Base-by-base conservation (phyloP, 2,888 invertebrate species). In the Agrotis clavis region DNA sequence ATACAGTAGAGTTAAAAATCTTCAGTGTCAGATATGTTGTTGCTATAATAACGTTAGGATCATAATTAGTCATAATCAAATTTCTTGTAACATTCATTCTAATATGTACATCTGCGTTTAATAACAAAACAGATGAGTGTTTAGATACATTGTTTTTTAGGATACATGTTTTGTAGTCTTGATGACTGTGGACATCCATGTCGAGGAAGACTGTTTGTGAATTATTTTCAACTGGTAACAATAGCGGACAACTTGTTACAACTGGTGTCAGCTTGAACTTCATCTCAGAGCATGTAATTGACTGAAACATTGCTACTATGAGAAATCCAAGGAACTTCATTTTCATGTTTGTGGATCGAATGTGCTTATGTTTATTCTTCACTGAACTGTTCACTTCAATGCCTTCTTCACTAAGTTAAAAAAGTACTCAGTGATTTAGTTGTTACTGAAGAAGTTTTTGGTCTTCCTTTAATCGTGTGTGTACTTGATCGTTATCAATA, bases 41-140 rank as follows among this genome's bases (percentile, higher is more conserved):
- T n/a, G 81, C 59, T 19, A 91, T 73, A 5, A 88, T 60, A 1
- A 91, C 50, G 54, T 83, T 88, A 9, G 87, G 77, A 48, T 67
- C 18, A 30, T 71, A 67, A 48, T 13, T 66, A 7, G 64, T 71
- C 11, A 54, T 53, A 51, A 56, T 41, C 4, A 35, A 35, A 41
- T 41, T 41, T 41, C 41, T 41, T 41, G 41, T 11, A 41, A 41
- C 41, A 41, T 41, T 41, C 41, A 41, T 41, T 41, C 41, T 11
- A 11, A 41, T 41, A 41, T 41, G 41, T 41, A 41, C 9, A 41
- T 41, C 41, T 41, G 11, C 41, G 41, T 41, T 41, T 41, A 41
- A 41, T 2, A 41, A 41, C 9, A 41, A 41, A 41, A 41, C 41
- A 41, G 41, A 9, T 9, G 41, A 41, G 9, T 41, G 41, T 41